Conservation (phyloP, 1,140 invertebrate genomes). For the Drosophila eugracilis region DNA sequence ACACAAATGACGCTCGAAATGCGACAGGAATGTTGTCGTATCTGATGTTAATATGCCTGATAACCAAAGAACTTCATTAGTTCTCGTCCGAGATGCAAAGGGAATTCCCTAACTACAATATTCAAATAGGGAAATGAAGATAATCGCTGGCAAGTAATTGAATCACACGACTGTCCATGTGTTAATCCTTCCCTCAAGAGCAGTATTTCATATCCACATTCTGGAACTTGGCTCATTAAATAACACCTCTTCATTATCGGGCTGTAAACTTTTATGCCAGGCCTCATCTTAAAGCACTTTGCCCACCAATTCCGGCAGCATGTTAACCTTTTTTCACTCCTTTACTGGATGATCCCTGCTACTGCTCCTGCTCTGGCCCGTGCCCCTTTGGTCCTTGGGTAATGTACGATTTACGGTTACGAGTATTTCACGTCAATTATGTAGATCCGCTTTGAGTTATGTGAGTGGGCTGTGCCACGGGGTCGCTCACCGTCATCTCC, state of each 20-base stretch:
- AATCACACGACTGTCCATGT: conserved; percentile 11
- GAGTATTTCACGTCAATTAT: conserved; percentile 76
- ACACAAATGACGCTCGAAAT: conserved; percentile 13
- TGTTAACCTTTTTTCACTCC: conserved; percentile 60
- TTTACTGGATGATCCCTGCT: not conserved
- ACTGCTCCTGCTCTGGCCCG: no score
- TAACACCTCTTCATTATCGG: conserved; percentile 46
- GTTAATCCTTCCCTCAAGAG: conserved; percentile 9
- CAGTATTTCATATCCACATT: conserved; percentile 4
- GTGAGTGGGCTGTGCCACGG: conserved; percentile 50
- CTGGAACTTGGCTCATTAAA: conserved; percentile 38
- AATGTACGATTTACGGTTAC: conserved; percentile 71
- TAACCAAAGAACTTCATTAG: conserved; percentile 27
- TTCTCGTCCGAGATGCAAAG: conserved; percentile 8
- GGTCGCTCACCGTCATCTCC: conserved; percentile 2
- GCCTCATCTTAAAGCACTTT: conserved; percentile 56
- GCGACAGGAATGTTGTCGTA: conserved; percentile 16
- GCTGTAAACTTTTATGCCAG: conserved; percentile 62
- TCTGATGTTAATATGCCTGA: conserved; percentile 24
- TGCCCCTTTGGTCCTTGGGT: conserved; percentile 21
- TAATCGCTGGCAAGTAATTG: conserved; percentile 14
- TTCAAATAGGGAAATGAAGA: conserved; percentile 4
- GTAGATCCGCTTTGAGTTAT: conserved; percentile 80
- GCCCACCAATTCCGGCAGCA: conserved; percentile 48
- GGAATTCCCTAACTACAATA: not conserved